A percentile compares a stretch with the other conserved stretches of the same genome.
phyloP scores from a whole-genome alignment of 2,113 vertebrate species.

The Capreolus pygargus region DNA sequence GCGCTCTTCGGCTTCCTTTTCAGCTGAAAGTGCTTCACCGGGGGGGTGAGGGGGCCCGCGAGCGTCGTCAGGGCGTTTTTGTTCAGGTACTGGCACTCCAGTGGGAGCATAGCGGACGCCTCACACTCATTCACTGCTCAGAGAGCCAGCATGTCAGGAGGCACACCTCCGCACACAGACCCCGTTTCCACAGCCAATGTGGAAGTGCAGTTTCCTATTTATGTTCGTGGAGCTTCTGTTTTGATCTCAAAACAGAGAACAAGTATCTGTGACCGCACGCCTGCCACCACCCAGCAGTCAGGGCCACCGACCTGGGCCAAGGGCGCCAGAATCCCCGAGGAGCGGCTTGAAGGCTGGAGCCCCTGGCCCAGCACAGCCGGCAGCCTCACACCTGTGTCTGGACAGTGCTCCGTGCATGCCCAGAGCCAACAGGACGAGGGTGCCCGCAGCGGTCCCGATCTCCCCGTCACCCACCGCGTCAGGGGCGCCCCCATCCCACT shows the following conservation, averaged over 20 bases:
- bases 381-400: rapidly evolving
- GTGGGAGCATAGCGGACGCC: slow-evolving; percentile 94
- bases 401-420: rapidly evolving
- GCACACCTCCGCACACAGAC: background rate
- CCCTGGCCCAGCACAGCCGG: background rate
- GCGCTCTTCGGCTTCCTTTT: slow-evolving; percentile 99
- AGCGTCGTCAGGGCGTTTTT: slow-evolving; percentile 95
- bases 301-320: background rate
- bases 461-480: rapidly evolving
- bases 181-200: rapidly evolving
- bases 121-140: slow-evolving; percentile 93
- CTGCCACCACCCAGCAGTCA: background rate
- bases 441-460: rapidly evolving
- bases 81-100: slow-evolving; percentile 98
- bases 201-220: rapidly evolving
- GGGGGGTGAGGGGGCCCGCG: slow-evolving; percentile 95
- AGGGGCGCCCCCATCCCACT: background rate
- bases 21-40: slow-evolving; percentile 97
- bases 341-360: background rate
- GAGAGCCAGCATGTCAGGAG: slow-evolving; percentile 38
- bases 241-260: background rate
- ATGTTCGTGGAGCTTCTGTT: rapidly evolving
- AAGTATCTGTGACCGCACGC: rapidly evolving
- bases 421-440: background rate
- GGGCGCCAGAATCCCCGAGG: background rate